These are phyloP conservation scores for Gambelia wislizenii DNA, from an alignment of 2,797 vertebrate genomes.

Conservation along the genomic window DNA sequence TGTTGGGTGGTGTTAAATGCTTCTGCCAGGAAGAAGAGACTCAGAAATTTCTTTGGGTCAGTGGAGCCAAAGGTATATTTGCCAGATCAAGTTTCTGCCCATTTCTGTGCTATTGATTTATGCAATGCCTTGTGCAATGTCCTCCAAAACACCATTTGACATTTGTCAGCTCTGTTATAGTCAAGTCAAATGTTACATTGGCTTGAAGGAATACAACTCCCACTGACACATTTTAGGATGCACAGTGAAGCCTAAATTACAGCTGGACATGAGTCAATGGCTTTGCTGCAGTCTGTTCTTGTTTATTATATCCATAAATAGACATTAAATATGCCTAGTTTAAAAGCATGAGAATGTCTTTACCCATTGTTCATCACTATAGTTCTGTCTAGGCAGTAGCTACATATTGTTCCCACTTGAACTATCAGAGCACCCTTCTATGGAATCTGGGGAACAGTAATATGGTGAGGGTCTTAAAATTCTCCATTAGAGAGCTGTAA, in stretches of 20 bases:
- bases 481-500: too few relatives aligned
- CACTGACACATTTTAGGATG: not conserved
- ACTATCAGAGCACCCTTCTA: too few relatives aligned
- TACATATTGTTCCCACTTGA: too few relatives aligned
- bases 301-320: not conserved
- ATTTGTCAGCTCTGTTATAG: not conserved
- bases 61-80: not conserved
- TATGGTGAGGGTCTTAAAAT: too few relatives aligned
- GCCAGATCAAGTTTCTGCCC: not conserved
- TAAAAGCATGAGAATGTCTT: not conserved
- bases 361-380: not conserved
- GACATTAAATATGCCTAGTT: not conserved
- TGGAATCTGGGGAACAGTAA: too few relatives aligned
- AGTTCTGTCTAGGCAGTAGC: not conserved
- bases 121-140: not conserved
- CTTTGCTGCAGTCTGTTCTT: not conserved
- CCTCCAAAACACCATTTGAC: not conserved
- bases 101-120: not conserved
- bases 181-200: not conserved
- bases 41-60: not conserved
- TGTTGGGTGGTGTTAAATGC: not conserved
- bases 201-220: not conserved
- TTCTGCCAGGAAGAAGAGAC: not conserved
- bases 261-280: not conserved
- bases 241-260: slow-evolving; percentile 13